phyloP scores from a whole-genome alignment of 1,140 invertebrate genomes.

The Panagrolaimus sp. region DNA sequence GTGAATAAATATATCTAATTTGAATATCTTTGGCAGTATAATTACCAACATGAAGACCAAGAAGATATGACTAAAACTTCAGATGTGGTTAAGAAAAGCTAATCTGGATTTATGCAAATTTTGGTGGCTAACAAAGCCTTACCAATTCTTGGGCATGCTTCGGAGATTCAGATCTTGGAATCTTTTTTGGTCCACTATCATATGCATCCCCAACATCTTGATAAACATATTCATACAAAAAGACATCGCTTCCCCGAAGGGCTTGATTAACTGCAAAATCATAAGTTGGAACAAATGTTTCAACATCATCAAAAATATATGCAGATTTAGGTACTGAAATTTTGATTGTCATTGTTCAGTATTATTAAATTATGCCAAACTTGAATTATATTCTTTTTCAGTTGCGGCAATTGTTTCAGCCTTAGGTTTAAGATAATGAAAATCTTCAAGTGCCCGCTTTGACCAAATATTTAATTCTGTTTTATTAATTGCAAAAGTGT shows the following conservation, averaged over 20 bases:
- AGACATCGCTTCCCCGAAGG: neutral
- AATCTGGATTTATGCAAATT: neutral
- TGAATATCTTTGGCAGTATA: neutral
- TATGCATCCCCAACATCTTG: neutral
- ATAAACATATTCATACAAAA: constrained; percentile 3
- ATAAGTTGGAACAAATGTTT: neutral
- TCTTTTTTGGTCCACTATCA: neutral
- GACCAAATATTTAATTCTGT: no score
- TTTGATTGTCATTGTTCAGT: neutral
- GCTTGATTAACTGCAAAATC: neutral
- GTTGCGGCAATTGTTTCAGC: neutral
- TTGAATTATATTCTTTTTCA: neutral
- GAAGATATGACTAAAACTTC: constrained; percentile 1
- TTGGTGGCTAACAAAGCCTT: neutral
- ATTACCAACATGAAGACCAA: constrained; percentile 1
- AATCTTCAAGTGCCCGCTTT: no score
- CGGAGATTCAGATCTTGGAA: neutral
- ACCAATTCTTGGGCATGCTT: constrained; percentile 10
- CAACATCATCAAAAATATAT: neutral
- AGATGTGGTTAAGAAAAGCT: no score
- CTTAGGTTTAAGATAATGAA: no score
- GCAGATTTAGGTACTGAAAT: neutral
- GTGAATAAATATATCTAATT: neutral
- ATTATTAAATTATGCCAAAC: neutral
- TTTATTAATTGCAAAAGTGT: no score